These are phyloP conservation scores for Agrotis clavis DNA, from an alignment of 2,888 invertebrate genomes.

Conservation along the genomic window DNA sequence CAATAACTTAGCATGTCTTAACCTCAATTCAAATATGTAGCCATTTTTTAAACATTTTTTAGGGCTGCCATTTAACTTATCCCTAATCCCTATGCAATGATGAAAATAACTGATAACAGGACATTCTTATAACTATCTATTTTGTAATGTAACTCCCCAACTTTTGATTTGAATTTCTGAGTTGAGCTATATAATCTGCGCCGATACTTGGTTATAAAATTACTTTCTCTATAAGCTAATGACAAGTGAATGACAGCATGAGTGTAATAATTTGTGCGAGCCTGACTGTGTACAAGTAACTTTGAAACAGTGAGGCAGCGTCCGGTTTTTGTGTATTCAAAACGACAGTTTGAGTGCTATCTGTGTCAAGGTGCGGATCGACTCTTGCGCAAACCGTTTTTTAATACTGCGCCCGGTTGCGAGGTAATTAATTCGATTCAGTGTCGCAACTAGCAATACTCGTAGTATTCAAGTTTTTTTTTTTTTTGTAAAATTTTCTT, in stretches of 20 bases:
- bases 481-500: slow-evolving; percentile 62
- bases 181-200: slow-evolving; percentile 9
- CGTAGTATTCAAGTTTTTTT: slow-evolving; percentile 82
- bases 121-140: background rate
- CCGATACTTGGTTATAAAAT: slow-evolving; percentile 26
- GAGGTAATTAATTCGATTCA: slow-evolving; percentile 91
- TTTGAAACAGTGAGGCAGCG: slow-evolving; percentile 85
- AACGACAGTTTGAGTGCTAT: slow-evolving; percentile 89
- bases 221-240: slow-evolving; percentile 33
- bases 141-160: background rate
- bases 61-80: slow-evolving; percentile 13
- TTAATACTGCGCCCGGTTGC: slow-evolving; percentile 90
- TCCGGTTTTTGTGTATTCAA: slow-evolving; percentile 91
- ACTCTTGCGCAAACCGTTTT: slow-evolving; percentile 90
- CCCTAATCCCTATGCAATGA: background rate
- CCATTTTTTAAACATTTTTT: slow-evolving; percentile 40
- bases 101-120: background rate
- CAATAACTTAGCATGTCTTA: slow-evolving; percentile 63
- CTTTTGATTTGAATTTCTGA: slow-evolving; percentile 10
- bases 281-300: slow-evolving; percentile 62
- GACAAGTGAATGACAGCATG: slow-evolving; percentile 32
- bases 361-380: slow-evolving; percentile 91
- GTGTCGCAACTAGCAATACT: slow-evolving; percentile 88
- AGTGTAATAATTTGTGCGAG: slow-evolving; percentile 22
- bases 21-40: slow-evolving; percentile 55